phyloP scores from a whole-genome alignment of 2,888 invertebrate genomes.

The Muschampia plurimacula region DNA sequence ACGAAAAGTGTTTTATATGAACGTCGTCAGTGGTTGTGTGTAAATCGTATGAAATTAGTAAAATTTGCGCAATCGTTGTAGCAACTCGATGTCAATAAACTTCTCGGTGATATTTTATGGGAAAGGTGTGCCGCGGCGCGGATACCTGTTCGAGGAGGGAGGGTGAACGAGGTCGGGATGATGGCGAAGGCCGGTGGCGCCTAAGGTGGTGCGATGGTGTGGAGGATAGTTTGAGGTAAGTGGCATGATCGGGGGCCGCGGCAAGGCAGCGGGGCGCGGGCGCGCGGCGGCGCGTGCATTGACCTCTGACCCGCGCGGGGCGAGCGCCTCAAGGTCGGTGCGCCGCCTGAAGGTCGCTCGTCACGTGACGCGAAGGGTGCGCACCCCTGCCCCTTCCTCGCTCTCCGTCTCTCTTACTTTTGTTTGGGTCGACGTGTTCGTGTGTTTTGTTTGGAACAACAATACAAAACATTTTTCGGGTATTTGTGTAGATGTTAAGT shows the following conservation, averaged over 20 bases:
- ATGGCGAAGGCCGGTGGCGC: conserved; percentile 57
- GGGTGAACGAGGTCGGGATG: conserved; percentile 67
- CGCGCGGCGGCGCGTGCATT: conserved; percentile 73
- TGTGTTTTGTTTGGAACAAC: conserved; percentile 13
- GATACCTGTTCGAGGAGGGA: conserved; percentile 77
- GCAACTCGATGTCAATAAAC: conserved; percentile 84
- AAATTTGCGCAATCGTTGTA: conserved; percentile 75
- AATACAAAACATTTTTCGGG: neutral
- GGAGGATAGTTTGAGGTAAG: conserved; percentile 73
- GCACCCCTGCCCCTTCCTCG: conserved; percentile 55
- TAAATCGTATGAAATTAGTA: conserved; percentile 57
- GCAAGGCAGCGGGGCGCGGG: conserved; percentile 57
- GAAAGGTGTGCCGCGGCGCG: conserved; percentile 83
- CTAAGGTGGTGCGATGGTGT: conserved; percentile 65
- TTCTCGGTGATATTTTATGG: conserved; percentile 84
- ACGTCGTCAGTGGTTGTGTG: conserved; percentile 66
- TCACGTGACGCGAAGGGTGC: conserved; percentile 81
- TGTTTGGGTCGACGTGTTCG: conserved; percentile 59
- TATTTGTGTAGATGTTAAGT: neutral
- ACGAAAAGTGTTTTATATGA: conserved; percentile 64
- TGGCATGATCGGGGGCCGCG: conserved; percentile 60
- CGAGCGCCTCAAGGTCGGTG: conserved; percentile 84
- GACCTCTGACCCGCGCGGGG: conserved; percentile 85
- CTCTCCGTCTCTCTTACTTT: conserved; percentile 54
- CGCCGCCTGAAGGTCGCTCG: conserved; percentile 83